Evolutionary conservation across 2,113 vertebrate species (phyloP).

Genomic region (Silurus asotus): DNA sequence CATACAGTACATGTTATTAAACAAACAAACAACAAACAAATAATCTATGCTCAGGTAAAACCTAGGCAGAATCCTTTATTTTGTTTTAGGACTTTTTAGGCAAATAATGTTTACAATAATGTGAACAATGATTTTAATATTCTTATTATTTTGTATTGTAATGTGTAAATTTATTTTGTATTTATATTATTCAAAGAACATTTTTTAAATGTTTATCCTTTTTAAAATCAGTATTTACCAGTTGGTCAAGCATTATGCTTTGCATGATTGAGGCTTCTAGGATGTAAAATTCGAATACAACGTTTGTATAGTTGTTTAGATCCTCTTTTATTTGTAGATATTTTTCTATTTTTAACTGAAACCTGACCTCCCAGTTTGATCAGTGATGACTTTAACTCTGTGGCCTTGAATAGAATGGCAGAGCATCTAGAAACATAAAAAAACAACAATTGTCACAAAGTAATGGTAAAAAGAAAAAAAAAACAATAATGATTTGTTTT

Average conservation of each 20-base stretch:
- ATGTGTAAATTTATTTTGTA: no score
- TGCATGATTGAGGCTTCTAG: background rate
- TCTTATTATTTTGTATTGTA: background rate
- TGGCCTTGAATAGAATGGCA: conserved; percentile 60
- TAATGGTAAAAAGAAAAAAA: background rate
- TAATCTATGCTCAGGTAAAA: background rate
- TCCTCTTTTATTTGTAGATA: conserved; percentile 57
- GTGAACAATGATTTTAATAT: background rate
- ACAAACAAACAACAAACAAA: background rate
- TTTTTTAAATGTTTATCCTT: no score
- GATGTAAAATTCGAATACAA: conserved; percentile 58
- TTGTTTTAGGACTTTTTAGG: background rate
- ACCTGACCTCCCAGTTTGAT: conserved; percentile 58
- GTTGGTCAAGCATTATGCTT: background rate
- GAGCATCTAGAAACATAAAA: conserved; percentile 60
- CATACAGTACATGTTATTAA: background rate
- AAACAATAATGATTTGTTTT: no score
- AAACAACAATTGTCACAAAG: background rate
- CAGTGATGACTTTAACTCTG: conserved; percentile 63
- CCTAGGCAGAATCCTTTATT: background rate
- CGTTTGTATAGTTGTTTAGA: conserved; percentile 63
- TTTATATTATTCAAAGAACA: no score
- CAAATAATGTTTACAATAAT: background rate
- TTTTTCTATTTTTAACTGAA: conserved; percentile 50
- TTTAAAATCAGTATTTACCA: background rate